A percentile compares a stretch with the other conserved stretches of the same genome.
phyloP scores from a whole-genome alignment of 2,113 vertebrate genomes.

The Hemichromis elongatus region DNA sequence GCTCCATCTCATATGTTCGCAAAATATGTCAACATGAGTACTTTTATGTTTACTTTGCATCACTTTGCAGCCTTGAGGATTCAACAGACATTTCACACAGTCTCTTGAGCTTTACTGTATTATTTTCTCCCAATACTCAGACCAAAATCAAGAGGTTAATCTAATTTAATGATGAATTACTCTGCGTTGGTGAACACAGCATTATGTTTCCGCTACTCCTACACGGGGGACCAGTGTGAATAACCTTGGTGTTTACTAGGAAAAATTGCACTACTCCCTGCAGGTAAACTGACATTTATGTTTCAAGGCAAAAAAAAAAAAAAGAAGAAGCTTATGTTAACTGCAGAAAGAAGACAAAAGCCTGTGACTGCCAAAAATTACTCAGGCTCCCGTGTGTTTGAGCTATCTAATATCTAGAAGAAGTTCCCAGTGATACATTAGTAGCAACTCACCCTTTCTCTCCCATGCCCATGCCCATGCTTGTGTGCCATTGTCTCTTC shows the following conservation, averaged over 20 bases:
- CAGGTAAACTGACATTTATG: neutral
- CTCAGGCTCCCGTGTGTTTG: neutral
- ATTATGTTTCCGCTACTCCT: neutral
- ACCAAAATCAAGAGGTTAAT: neutral
- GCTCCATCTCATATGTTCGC: constrained; percentile 27
- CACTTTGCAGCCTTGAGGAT: constrained; percentile 15
- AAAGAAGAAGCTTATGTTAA: neutral
- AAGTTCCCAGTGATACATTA: constrained; percentile 2
- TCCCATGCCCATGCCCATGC: constrained; percentile 52
- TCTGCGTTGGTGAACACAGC: neutral
- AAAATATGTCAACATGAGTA: constrained; percentile 24
- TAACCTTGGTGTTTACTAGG: neutral
- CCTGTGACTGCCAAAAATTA: neutral
- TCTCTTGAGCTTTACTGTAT: neutral
- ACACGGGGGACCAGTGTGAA: neutral
- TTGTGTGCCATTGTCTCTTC: constrained; percentile 63
- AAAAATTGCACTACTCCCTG: neutral
- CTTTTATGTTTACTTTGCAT: constrained; percentile 46
- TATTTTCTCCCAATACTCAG: neutral
- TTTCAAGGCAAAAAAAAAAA: neutral
- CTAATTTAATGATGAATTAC: constrained; percentile 16
- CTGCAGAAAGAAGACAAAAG: neutral
- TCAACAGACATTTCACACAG: neutral
- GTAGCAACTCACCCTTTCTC: constrained; percentile 63
- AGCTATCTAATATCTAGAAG: neutral